Conservation (phyloP, 2,888 invertebrate genomes). For the Endomychus coccineus region DNA sequence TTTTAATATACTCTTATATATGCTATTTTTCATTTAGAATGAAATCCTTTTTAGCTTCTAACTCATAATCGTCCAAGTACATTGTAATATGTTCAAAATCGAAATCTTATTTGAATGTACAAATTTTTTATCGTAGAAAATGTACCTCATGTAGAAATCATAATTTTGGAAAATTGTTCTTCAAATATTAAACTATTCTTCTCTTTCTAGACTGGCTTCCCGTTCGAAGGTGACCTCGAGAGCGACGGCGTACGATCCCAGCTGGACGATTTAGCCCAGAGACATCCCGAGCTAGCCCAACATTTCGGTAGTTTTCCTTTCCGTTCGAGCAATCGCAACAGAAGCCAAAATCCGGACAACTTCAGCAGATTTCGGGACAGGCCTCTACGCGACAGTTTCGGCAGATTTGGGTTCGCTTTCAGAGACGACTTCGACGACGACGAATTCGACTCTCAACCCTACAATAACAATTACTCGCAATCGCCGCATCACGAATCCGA, state of each 20-base stretch:
- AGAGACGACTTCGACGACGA: slow-evolving; percentile 49
- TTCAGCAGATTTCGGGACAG: slow-evolving; percentile 44
- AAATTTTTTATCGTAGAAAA: too few species aligned
- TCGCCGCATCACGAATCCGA: slow-evolving; percentile 28
- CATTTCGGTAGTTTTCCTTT: slow-evolving; percentile 45
- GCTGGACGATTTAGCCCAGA: slow-evolving; percentile 62
- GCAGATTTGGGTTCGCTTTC: slow-evolving; percentile 37
- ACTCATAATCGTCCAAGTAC: too few species aligned
- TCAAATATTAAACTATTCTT: slow-evolving; percentile 13
- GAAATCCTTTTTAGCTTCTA: too few species aligned
- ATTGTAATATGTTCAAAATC: too few species aligned
- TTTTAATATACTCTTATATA: too few species aligned
- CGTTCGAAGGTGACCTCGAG: slow-evolving; percentile 53
- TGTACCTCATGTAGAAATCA: too few species aligned
- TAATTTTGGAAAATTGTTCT: too few species aligned
- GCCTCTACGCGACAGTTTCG: slow-evolving; percentile 41
- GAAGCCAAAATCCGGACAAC: slow-evolving; percentile 42
- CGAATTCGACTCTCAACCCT: slow-evolving; percentile 6
- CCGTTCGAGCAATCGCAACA: slow-evolving; percentile 42
- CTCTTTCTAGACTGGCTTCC: slow-evolving; percentile 54
- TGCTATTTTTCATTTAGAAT: too few species aligned
- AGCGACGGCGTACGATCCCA: slow-evolving; percentile 50
- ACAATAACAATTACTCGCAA: slow-evolving; percentile 20
- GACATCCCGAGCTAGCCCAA: slow-evolving; percentile 70
- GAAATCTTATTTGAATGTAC: too few species aligned